Conservation (phyloP, 2,888 invertebrate species). For the Tryphoninae sp. region DNA sequence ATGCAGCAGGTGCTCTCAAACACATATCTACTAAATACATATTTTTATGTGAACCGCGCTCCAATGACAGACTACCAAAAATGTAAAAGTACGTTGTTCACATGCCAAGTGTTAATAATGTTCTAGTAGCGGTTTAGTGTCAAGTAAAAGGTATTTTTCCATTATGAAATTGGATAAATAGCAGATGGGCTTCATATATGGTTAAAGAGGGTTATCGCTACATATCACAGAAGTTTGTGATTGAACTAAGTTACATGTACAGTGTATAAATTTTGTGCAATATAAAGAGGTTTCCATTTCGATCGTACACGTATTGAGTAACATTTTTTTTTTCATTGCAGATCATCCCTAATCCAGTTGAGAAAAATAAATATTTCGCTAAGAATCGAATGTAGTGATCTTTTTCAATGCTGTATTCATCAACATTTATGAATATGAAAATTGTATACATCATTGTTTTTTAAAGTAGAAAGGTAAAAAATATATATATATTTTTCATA, state of each 20-base stretch:
- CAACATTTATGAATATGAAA: conserved; percentile 29
- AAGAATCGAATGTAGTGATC: conserved; percentile 81
- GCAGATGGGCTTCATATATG: neutral
- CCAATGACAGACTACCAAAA: too few relatives aligned
- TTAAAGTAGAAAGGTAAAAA: conserved; percentile 57
- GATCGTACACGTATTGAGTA: conserved; percentile 12
- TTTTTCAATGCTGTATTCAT: conserved; percentile 45
- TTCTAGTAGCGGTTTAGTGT: neutral
- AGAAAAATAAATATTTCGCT: conserved; percentile 91
- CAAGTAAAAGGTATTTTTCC: neutral
- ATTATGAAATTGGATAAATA: neutral
- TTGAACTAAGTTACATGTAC: conserved; percentile 12
- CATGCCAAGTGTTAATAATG: conserved; percentile 1
- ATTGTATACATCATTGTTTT: conserved; percentile 59
- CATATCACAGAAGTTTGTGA: neutral
- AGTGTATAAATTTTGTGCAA: too few relatives aligned
- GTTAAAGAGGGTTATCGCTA: neutral
- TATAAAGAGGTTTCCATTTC: neutral
- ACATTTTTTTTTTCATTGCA: conserved; percentile 81
- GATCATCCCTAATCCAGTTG: conserved; percentile 92
- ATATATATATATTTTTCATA: conserved; percentile 26
- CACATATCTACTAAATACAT: too few relatives aligned
- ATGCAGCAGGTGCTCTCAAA: too few relatives aligned
- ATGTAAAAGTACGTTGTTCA: too few relatives aligned
- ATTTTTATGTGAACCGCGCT: too few relatives aligned